Percentiles rank a stretch among this genome's conserved stretches.
Evolutionary conservation across 2,797 vertebrate genomes (phyloP).

Genomic region (Tympanoctomys barrerae): DNA sequence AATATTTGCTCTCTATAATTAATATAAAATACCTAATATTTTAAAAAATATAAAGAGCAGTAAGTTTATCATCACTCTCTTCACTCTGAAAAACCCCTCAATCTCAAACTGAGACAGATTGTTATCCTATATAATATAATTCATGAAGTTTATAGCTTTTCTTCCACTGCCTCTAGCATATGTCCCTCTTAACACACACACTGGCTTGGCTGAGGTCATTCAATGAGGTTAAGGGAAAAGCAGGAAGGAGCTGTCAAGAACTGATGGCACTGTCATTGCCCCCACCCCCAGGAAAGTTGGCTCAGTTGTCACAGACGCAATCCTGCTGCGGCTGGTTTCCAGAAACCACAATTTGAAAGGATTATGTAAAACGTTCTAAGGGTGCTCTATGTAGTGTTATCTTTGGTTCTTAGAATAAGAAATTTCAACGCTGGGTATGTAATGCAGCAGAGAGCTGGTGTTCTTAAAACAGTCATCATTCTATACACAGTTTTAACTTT

Average conservation of each 20-base stretch:
- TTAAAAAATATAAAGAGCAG: slow-evolving; percentile 22
- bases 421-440: background rate
- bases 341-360: slow-evolving; percentile 8
- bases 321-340: background rate
- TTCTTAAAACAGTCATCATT: slow-evolving; percentile 56
- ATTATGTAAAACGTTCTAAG: slow-evolving; percentile 25
- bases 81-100: background rate
- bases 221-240: background rate
- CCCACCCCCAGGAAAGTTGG: background rate
- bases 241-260: background rate
- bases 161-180: background rate
- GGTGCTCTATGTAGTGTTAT: background rate
- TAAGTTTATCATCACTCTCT: background rate
- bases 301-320: too few species aligned
- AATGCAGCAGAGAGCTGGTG: slow-evolving; percentile 29
- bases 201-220: background rate
- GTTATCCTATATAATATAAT: background rate
- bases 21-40: background rate
- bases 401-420: slow-evolving; percentile 25
- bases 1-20: slow-evolving; percentile 18
- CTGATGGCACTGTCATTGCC: too few species aligned
- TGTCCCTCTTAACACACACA: background rate
- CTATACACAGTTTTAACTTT: slow-evolving; percentile 61
- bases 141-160: background rate
- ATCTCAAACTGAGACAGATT: background rate